Evolutionary conservation across 2,888 invertebrate genomes (phyloP).

Genomic region (Steinernema scapterisci): DNA sequence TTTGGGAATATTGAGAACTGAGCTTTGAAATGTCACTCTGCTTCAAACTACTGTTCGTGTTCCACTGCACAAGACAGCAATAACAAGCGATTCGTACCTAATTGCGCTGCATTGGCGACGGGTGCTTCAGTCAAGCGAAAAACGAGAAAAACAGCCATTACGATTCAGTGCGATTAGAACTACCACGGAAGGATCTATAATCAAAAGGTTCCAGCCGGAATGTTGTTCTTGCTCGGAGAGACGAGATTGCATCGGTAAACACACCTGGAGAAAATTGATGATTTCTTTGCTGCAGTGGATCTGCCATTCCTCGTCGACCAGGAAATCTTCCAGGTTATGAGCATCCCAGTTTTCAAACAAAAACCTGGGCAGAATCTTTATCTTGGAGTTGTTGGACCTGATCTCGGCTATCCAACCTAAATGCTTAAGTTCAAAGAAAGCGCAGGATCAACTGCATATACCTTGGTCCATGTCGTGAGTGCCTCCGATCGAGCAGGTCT

Average conservation of each 20-base stretch:
- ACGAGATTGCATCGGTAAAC: not conserved
- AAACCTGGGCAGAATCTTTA: conserved; percentile 78
- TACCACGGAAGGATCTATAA: no score
- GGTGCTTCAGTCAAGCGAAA: conserved; percentile 17
- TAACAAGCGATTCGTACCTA: conserved; percentile 6
- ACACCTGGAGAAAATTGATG: conserved; percentile 73
- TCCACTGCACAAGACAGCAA: not conserved
- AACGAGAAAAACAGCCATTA: conserved; percentile 6
- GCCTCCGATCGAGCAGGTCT: conserved; percentile 69
- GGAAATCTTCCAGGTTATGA: conserved; percentile 78
- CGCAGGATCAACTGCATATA: conserved; percentile 41
- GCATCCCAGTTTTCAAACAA: conserved; percentile 85
- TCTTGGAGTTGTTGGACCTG: conserved; percentile 51
- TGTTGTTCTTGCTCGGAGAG: no score
- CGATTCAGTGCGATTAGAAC: no score
- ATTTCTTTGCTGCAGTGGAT: conserved; percentile 77
- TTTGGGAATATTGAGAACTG: not conserved
- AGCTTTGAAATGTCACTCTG: not conserved
- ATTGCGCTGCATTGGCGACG: conserved; percentile 7
- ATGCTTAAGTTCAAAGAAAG: not conserved
- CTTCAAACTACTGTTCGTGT: not conserved
- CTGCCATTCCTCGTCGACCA: conserved; percentile 76
- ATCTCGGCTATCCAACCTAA: conserved; percentile 61
- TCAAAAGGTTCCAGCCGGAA: no score
- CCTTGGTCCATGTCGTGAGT: conserved; percentile 71